phyloP scores from a whole-genome alignment of 2,888 invertebrate genomes.

The Thysanoteuthis rhombus region DNA sequence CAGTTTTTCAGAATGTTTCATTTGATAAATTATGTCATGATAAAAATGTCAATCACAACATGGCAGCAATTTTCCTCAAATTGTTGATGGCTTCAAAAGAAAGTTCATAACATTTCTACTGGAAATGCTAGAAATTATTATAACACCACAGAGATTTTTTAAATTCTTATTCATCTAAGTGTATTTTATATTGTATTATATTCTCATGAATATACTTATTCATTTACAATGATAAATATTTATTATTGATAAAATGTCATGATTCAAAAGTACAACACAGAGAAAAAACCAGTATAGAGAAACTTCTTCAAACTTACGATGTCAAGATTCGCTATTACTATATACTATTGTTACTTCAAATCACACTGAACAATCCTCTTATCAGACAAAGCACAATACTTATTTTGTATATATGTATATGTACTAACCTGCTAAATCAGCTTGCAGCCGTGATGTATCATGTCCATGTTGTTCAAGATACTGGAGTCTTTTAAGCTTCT shows the following conservation, averaged over 20 bases:
- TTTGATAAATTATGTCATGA: neutral
- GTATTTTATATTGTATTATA: too few relatives aligned
- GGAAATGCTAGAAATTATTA: neutral
- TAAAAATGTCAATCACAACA: slow-evolving; percentile 1
- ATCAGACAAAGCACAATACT: neutral
- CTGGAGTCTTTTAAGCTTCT: slow-evolving; percentile 57
- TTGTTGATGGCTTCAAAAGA: neutral
- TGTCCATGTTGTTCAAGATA: slow-evolving; percentile 63
- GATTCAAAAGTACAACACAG: too few relatives aligned
- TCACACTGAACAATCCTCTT: neutral
- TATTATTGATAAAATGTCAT: neutral
- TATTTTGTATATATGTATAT: neutral
- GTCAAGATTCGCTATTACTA: too few relatives aligned
- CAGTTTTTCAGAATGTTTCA: neutral
- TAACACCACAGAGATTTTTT: too few relatives aligned
- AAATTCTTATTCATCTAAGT: too few relatives aligned
- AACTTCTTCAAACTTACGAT: too few relatives aligned
- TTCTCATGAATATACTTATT: neutral
- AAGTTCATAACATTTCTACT: neutral
- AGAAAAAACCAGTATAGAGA: too few relatives aligned
- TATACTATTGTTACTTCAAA: too few relatives aligned
- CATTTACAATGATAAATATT: neutral
- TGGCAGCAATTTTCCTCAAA: neutral
- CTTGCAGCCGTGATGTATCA: slow-evolving; percentile 59
- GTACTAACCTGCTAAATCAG: slow-evolving; percentile 58